Evolutionary conservation across 2,113 vertebrate species (phyloP).

Genomic region (Sminthopsis crassicaudata): DNA sequence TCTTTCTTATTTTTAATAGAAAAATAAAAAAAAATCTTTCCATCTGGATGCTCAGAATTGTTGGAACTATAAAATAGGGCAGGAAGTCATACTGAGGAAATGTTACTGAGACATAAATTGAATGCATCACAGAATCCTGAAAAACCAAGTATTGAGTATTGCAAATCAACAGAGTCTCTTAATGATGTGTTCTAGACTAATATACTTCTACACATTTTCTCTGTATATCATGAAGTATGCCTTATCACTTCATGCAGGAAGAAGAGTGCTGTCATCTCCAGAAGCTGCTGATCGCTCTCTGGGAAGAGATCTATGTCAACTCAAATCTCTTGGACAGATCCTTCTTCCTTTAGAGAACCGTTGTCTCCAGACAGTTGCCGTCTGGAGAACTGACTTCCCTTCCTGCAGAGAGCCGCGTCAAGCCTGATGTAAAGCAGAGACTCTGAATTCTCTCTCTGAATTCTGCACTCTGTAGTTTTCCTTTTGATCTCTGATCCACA

Average conservation of each 20-base stretch:
- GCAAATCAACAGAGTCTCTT: background rate
- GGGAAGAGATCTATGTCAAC: too few species aligned
- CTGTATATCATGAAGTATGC: background rate
- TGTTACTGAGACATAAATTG: background rate
- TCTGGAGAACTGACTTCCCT: too few species aligned
- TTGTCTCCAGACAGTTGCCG: too few species aligned
- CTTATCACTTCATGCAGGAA: background rate
- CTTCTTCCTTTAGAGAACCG: too few species aligned
- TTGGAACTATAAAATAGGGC: background rate
- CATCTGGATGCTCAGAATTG: background rate
- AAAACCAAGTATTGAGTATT: background rate
- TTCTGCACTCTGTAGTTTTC: background rate
- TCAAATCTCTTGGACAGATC: too few species aligned
- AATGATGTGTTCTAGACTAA: background rate
- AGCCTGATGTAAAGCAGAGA: too few species aligned
- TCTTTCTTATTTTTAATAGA: background rate
- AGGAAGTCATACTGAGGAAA: background rate
- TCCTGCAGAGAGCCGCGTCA: too few species aligned
- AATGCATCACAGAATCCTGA: background rate
- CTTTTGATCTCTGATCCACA: background rate
- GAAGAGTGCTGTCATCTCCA: too few species aligned
- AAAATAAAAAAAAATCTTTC: background rate
- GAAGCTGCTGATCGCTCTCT: too few species aligned
- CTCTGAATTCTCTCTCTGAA: too few species aligned
- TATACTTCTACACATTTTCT: background rate